Evolutionary conservation across 1,140 invertebrate genomes (phyloP), one percentile per base, ranked within the genome.

Genomic region (Eupristina koningsbergeri): DNA sequence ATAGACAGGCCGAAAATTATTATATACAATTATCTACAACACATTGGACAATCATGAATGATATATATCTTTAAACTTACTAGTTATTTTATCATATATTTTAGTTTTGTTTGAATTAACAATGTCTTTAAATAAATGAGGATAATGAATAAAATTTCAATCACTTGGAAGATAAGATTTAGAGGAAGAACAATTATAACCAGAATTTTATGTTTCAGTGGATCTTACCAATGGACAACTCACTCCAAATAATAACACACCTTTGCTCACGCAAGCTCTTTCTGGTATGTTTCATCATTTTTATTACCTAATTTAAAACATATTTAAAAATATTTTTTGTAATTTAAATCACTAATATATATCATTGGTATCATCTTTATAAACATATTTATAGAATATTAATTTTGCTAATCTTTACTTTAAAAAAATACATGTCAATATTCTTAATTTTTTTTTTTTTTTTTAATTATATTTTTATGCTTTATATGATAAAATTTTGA

Each of bases 161-260:
- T 47, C 41, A 64, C 31, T 53, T 61, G 58, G 63, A 19, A 83
- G 69, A 67, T 63, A 73, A 81, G 61, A 80, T 29, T 39, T 58
- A 58, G 17, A 82, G 45, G 53, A 75, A 83, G 87, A 87, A 88
- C 88, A 90, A 88, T 91, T 91, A 88, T 92, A 87, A 92, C 89
- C 86, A 86, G 86, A 92, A 87, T 89, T 92, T 92, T 92, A 91
- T 95, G 90, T 96, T 96, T 94, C 96, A 98, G 96, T 98, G 95
- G 97, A 98, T 94, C 95, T 98, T 93, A 96, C 96, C 93, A 98
- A 97, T 93, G 97, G 97, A 93, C 97, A 97, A 94, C 95, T 97
- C 91, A 98, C 97, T 91, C 96, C 96, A 90, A 97, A 97, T 94
- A 97, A 97, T 95, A 97, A 97, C 93, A 97, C 96, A 91, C 97